Base-by-base conservation (phyloP, 2,797 vertebrate genomes). In the Brachyalestes nurse region DNA sequence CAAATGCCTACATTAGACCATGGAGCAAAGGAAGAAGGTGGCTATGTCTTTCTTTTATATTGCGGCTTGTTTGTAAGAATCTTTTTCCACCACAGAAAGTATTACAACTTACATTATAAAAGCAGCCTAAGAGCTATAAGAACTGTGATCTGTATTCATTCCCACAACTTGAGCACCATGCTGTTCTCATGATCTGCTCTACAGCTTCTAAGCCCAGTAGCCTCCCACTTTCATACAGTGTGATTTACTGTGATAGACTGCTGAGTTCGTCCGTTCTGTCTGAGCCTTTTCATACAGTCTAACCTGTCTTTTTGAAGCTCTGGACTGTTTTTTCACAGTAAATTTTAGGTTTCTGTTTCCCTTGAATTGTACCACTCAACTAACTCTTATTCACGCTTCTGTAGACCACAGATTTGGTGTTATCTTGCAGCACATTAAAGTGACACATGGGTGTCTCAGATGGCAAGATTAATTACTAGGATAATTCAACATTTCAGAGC, bases 1-100 rank as follows among this genome's bases (percentile, higher is more conserved):
- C 8, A 45, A 45, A 45, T 45, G 7, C 7, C 42, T 45, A 12
- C 42, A 45, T 9, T 10, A 45, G 42, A 45, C 42, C 10, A 9
- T 42, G 42, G 42, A 42, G 42, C 5, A 45, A 12, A 9, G 42
- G 34, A 8, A 45, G 42, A 42, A 42, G 42, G 9, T 42, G 42
- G 42, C 42, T 5, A 6, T 6, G 42, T 42, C 42, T 42, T 42
- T 42, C 42, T 42, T 42, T 42, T 42, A n/a, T n/a, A n/a, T n/a
- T n/a, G n/a, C n/a, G n/a, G n/a, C n/a, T n/a, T n/a, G n/a, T n/a
- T n/a, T n/a, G n/a, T n/a, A n/a, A 42, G 14, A 47, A 66, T 66
- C 17, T 69, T 69, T 45, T 67, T 80, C 5, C 16, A 23, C 23
- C 19, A 49, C 38, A 72, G 12, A 62, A 82, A 77, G 10, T 34